A percentile compares a stretch with the other conserved stretches of the same genome.
Evolutionary conservation across 1,140 invertebrate genomes (phyloP).

Genomic region (Ips nitidus): DNA sequence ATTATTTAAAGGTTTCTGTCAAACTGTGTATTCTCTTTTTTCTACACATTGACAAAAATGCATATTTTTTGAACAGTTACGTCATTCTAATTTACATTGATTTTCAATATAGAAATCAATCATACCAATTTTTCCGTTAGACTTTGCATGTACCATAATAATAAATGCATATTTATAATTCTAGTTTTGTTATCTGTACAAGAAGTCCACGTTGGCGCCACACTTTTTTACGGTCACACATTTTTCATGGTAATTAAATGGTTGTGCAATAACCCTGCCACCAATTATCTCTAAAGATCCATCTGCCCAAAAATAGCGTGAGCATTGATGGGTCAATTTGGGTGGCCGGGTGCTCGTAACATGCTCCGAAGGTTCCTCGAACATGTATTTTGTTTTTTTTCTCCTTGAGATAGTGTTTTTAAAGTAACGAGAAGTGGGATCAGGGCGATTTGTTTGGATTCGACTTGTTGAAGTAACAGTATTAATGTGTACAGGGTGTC

Average conservation of each 20-base stretch:
- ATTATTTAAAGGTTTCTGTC: no score
- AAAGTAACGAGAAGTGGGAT: no score
- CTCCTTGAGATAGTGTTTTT: background rate
- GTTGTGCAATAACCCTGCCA: slow-evolving; percentile 20
- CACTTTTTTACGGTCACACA: slow-evolving; percentile 31
- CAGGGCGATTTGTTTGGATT: background rate
- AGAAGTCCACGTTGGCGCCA: slow-evolving; percentile 26
- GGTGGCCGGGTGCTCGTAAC: slow-evolving; percentile 19
- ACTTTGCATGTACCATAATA: slow-evolving; percentile 25
- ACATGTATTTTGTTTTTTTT: background rate
- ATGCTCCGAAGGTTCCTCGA: background rate
- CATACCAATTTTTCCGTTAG: slow-evolving; percentile 15
- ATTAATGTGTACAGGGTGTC: no score
- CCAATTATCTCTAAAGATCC: slow-evolving; percentile 25
- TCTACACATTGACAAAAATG: no score
- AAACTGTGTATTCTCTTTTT: no score
- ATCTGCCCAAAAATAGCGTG: slow-evolving; percentile 33
- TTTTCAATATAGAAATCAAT: background rate
- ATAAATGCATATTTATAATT: slow-evolving; percentile 34
- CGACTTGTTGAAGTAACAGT: no score
- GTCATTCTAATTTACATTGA: no score
- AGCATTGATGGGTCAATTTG: slow-evolving; percentile 24
- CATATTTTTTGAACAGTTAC: no score
- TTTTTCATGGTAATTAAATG: slow-evolving; percentile 34
- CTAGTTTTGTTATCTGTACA: slow-evolving; percentile 32